A percentile compares a stretch with the other conserved stretches of the same genome.
Evolutionary conservation across 2,113 vertebrate species (phyloP).

Genomic region (Zosterops hypoxanthus): DNA sequence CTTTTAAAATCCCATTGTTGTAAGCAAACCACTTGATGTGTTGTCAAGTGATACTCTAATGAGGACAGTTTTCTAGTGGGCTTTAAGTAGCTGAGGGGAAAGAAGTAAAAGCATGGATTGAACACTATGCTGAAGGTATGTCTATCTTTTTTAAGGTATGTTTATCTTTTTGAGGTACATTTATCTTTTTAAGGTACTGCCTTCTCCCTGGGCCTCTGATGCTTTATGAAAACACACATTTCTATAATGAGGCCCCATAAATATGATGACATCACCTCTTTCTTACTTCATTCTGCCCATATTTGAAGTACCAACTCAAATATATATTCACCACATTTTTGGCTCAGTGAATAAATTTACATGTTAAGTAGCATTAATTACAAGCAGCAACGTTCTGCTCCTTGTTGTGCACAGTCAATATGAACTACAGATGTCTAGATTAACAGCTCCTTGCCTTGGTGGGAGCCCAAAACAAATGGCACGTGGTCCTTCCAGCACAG

Average conservation of each 20-base stretch:
- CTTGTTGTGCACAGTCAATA: not conserved
- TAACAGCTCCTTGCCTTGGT: not conserved
- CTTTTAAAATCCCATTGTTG: not conserved
- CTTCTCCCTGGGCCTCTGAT: not conserved
- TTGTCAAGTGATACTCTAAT: not conserved
- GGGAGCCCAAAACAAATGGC: not conserved
- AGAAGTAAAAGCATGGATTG: not conserved
- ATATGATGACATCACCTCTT: not conserved
- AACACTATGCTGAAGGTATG: not conserved
- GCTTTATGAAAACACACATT: not conserved
- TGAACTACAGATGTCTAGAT: not conserved
- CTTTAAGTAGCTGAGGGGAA: not conserved
- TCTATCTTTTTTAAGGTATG: not conserved
- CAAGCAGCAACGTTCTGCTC: not conserved
- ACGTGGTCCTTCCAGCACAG: not conserved
- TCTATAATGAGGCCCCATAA: not conserved
- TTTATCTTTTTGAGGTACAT: too few species aligned
- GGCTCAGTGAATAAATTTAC: not conserved
- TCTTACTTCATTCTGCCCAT: not conserved
- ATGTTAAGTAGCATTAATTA: not conserved
- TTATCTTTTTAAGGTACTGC: not conserved
- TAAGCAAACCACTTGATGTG: constrained; percentile 3
- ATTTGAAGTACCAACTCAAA: not conserved
- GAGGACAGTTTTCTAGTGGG: not conserved
- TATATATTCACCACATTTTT: not conserved